A percentile compares a stretch with the other conserved stretches of the same genome.
These are phyloP conservation scores for Habropoda laboriosa DNA, from an alignment of 1,140 invertebrate species.

Conservation along the genomic window DNA sequence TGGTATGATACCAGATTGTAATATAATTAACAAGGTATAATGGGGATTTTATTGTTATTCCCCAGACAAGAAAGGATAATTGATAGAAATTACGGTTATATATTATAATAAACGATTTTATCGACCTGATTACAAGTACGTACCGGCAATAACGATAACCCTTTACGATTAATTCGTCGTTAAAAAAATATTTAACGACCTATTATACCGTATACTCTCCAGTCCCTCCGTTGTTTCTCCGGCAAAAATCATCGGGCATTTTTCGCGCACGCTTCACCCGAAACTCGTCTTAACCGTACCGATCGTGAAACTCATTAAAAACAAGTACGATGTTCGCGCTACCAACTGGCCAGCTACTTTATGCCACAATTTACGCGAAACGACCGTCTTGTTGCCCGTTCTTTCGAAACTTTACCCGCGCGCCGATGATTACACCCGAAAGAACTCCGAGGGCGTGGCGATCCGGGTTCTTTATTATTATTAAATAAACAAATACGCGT, in stretches of 20 bases:
- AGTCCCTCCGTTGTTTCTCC: fast-evolving
- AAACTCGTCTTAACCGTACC: neutral
- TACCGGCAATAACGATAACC: neutral
- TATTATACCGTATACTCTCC: no score
- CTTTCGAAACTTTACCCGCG: neutral
- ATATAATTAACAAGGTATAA: neutral
- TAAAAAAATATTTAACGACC: neutral
- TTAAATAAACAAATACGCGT: constrained; percentile 24
- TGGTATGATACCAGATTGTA: neutral
- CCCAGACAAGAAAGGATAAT: no score
- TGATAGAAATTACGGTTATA: neutral
- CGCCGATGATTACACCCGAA: neutral
- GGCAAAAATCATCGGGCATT: neutral
- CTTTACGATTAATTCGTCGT: neutral
- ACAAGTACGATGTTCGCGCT: neutral
- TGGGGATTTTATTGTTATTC: neutral
- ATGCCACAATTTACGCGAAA: neutral
- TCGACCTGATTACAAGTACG: neutral
- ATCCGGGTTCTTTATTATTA: neutral
- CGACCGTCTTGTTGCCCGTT: neutral
- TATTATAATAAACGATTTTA: neutral
- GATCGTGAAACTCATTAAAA: neutral
- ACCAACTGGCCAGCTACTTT: neutral
- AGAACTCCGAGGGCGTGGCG: neutral
- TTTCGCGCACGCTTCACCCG: neutral